Base-by-base conservation (phyloP, 2,888 invertebrate genomes). In the Tiliacea citrago region DNA sequence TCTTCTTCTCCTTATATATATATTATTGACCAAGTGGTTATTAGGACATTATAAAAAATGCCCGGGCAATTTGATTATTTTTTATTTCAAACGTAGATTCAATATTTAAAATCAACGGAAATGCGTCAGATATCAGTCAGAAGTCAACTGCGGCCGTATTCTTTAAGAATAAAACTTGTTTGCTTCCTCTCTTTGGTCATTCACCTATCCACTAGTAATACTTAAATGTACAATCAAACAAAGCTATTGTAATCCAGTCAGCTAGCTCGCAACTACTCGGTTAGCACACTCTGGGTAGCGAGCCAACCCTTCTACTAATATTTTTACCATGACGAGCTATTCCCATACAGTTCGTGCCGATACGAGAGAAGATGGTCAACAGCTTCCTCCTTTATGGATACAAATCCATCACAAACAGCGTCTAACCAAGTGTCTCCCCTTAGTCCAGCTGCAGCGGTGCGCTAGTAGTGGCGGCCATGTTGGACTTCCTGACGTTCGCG, bases 401-500 rank as follows among this genome's bases (percentile, higher is more conserved):
- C 2, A 16, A 16, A 13, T 16, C 16, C 47, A 47, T 47, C 47
- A 47, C 0, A 8, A 16, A 24, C 13, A 55, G 24, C 13, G 13
- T 13, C 13, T 16, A 13, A 24, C 2, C 55, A 55, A 24, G 7
- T 16, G 3, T 16, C n/a, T 10, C 16, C 9, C 45, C 6, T 12
- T 94, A 99, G 99, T 97, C 97, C 75, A 98, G 98, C 81, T 98
- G 99, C 69, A 99, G 99, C 72, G 99, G 99, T 7, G 99, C 99
- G 63, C 95, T 99, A 67, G 98, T 99, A 21, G 98, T 99, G 82
- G 98, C 99, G 49, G 99, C 99, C 83, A 99, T 99, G 99, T 97
- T 99, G 92, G 99, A 99, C 95, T 99, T 99, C 92, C 96, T 99
- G 82, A 99, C 99, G 57, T 99, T 99, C 96, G 98, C 99, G 7